Conservation (phyloP, 2,797 vertebrate species). For the Hippopotamyrus pictus region DNA sequence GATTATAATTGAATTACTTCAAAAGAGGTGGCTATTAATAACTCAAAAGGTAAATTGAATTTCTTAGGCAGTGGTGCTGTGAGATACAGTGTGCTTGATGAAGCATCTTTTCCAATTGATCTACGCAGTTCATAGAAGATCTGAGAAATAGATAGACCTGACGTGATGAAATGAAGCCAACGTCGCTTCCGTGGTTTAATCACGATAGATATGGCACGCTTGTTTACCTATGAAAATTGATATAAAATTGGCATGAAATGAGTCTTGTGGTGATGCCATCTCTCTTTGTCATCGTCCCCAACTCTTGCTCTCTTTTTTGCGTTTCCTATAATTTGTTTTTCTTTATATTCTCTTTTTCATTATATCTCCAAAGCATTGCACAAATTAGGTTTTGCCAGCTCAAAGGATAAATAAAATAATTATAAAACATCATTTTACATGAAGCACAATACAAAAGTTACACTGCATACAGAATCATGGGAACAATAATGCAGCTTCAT, state of each 20-base stretch:
- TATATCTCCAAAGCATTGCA: neutral
- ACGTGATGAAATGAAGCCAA: neutral
- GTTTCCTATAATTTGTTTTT: neutral
- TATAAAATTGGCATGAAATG: neutral
- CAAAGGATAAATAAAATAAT: neutral
- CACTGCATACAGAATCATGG: neutral
- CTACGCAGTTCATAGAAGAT: neutral
- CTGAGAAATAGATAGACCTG: neutral
- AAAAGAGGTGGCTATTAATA: neutral
- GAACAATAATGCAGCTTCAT: neutral
- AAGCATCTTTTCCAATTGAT: constrained; percentile 1
- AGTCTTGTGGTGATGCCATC: neutral
- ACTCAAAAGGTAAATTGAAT: neutral
- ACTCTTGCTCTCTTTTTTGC: neutral
- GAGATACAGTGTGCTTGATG: neutral
- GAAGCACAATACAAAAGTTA: neutral
- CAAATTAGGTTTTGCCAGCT: neutral
- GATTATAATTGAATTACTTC: neutral
- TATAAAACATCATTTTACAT: neutral
- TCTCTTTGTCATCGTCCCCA: neutral
- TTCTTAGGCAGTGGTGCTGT: neutral
- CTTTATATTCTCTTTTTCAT: neutral
- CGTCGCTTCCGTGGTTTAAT: neutral
- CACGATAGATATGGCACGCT: neutral
- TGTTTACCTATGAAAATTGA: neutral